Base-by-base conservation (phyloP, 2,113 vertebrate species). In the Vulpes lagopus region DNA sequence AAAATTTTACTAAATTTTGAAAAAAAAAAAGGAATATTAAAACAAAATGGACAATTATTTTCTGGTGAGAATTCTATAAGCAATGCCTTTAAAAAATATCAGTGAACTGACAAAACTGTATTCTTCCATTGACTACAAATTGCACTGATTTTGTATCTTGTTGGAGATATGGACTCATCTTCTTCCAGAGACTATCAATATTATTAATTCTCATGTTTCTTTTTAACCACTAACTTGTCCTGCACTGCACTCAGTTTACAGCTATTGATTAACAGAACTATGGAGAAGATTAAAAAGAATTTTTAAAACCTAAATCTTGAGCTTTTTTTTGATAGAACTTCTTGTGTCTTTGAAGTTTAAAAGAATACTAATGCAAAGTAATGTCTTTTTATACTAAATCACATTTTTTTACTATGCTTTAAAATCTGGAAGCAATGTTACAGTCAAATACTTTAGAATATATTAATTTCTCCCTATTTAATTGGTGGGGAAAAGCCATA, bases 221-320 rank as follows among this genome's bases (percentile, higher is more conserved):
- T 93, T 91, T 93, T 57, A 91, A 95, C 17, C 92, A 74, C 73
- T 35, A 38, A 71, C 2, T 62, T 94, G 94, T 55, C 51, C 32
- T 88, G 9, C 5, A 25, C 65, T 73, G 35, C 65, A 57, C 3
- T 93, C 38, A 25, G 8, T 89, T 93, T 94, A 88, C 35, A 85
- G 57, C 55, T 89, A 89, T 92, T 97, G 92, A 96, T 86, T 60
- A 73, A 16, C 6, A 96, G 25, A 96, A 82, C 12, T 82, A 57
- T 43, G 1, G 22, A 32, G 49, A 86, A 97, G 89, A 96, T 94
- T 95, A 97, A 96, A 93, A 89, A 60, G 65, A 97, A 96, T 86
- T 95, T 96, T 95, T 79, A 93, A 96, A 67, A 65, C 4, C 8
- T 89, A 89, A 86, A 93, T 97, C 55, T 85, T 82, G 8, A 8